phyloP scores from a whole-genome alignment of 2,797 vertebrate species.

The Carapus acus region DNA sequence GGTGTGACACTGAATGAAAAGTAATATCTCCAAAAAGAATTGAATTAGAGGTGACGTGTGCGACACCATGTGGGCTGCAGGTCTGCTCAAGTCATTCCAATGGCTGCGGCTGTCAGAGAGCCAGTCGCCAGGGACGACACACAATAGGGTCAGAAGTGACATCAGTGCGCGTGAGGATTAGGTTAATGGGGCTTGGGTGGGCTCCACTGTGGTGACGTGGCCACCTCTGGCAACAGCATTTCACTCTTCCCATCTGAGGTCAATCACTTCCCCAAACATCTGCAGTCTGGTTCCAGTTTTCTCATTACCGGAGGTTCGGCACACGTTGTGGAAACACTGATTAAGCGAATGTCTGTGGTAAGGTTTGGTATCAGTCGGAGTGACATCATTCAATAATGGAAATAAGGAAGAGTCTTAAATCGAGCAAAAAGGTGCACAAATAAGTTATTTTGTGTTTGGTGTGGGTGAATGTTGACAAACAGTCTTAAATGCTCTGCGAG shows the following conservation, averaged over 20 bases:
- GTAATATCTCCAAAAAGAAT: conserved; percentile 22
- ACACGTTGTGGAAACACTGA: conserved; percentile 53
- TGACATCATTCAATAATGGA: conserved; percentile 26
- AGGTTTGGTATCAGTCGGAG: conserved; percentile 25
- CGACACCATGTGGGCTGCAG: neutral
- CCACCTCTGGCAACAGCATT: conserved; percentile 48
- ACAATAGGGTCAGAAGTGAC: conserved; percentile 35
- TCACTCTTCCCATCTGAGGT: conserved; percentile 58
- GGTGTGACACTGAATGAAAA: conserved; percentile 11
- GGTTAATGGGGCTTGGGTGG: conserved; percentile 35
- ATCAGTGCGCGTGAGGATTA: conserved; percentile 40
- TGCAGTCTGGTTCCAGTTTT: conserved; percentile 55
- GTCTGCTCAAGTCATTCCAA: conserved; percentile 11
- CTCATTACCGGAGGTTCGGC: conserved; percentile 50
- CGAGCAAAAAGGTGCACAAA: too few relatives aligned
- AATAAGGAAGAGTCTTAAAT: neutral
- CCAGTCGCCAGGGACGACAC: conserved; percentile 22
- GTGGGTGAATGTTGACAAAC: too few relatives aligned
- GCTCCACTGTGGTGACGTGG: conserved; percentile 50
- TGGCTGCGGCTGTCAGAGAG: conserved; percentile 11
- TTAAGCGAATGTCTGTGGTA: conserved; percentile 23
- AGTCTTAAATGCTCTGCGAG: too few relatives aligned
- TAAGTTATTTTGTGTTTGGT: too few relatives aligned
- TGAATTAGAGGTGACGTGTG: conserved; percentile 17
- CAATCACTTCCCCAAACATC: conserved; percentile 61